phyloP scores from a whole-genome alignment of 2,797 vertebrate species.

The Yasuhikotakia modesta region DNA sequence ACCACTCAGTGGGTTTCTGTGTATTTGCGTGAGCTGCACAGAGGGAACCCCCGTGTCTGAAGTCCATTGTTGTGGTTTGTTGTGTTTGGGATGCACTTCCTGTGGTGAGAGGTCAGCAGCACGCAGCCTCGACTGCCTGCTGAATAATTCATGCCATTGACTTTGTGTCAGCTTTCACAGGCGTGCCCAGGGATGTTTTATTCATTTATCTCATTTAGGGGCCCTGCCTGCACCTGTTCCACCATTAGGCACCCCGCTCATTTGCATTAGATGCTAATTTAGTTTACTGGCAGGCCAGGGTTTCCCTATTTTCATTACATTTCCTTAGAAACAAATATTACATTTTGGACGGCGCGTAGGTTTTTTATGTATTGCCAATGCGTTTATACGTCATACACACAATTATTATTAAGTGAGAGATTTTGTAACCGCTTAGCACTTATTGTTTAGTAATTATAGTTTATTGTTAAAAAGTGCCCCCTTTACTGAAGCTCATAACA shows the following conservation, averaged over 20 bases:
- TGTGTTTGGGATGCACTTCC: slow-evolving; percentile 73
- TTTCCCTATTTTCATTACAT: slow-evolving; percentile 57
- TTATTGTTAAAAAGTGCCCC: slow-evolving; percentile 20
- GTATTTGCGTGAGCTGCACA: slow-evolving; percentile 30
- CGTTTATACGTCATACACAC: slow-evolving; percentile 58
- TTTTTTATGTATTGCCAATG: slow-evolving; percentile 45
- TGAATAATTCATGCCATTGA: slow-evolving; percentile 98
- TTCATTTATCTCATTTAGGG: slow-evolving; percentile 99
- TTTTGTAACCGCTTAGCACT: background rate
- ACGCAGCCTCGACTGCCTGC: slow-evolving; percentile 81
- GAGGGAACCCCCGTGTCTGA: slow-evolving; percentile 55
- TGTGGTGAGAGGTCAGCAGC: slow-evolving; percentile 87
- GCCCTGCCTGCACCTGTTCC: slow-evolving; percentile 93
- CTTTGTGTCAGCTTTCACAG: slow-evolving; percentile 87
- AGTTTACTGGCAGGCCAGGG: slow-evolving; percentile 74
- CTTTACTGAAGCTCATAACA: slow-evolving; percentile 23
- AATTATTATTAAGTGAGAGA: slow-evolving; percentile 41
- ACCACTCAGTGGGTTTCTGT: slow-evolving; percentile 7
- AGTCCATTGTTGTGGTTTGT: slow-evolving; percentile 63
- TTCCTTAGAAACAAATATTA: slow-evolving; percentile 55
- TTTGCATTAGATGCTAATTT: slow-evolving; percentile 98
- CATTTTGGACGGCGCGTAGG: slow-evolving; percentile 21
- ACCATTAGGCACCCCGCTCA: slow-evolving; percentile 92
- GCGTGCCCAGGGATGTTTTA: slow-evolving; percentile 87
- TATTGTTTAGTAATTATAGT: slow-evolving; percentile 22